phyloP scores from a whole-genome alignment of 2,888 invertebrate genomes.

The Meiosimyza platycephala region DNA sequence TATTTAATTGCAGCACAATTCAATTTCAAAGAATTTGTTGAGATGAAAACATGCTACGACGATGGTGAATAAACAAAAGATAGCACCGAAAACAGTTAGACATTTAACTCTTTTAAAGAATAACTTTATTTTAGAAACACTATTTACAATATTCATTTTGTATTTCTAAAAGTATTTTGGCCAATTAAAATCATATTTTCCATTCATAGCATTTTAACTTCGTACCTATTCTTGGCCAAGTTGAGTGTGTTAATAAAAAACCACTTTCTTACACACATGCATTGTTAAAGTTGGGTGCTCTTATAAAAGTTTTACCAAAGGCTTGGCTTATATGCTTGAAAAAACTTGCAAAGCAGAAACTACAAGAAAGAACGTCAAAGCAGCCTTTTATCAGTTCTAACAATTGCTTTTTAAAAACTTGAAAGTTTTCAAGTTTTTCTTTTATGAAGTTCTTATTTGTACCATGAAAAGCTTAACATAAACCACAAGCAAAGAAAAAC shows the following conservation, averaged over 20 bases:
- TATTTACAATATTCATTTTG: too few relatives aligned
- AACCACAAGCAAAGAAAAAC: too few relatives aligned
- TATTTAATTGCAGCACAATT: too few relatives aligned
- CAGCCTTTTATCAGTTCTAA: slow-evolving; percentile 27
- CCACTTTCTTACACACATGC: slow-evolving; percentile 25
- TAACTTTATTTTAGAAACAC: too few relatives aligned
- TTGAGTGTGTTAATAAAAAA: slow-evolving; percentile 30
- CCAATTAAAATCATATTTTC: too few relatives aligned
- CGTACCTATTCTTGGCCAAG: slow-evolving; percentile 5
- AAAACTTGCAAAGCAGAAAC: not conserved
- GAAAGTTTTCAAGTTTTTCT: slow-evolving; percentile 19
- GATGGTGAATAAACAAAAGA: too few relatives aligned
- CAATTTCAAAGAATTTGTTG: too few relatives aligned
- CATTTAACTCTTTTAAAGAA: too few relatives aligned
- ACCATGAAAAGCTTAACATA: not conserved
- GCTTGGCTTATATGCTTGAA: not conserved
- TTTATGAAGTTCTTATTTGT: slow-evolving; percentile 16
- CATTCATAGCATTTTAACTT: too few relatives aligned
- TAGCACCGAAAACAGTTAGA: too few relatives aligned
- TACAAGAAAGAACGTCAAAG: slow-evolving; percentile 12
- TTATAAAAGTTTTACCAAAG: slow-evolving; percentile 18
- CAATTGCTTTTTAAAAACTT: slow-evolving; percentile 30
- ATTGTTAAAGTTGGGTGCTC: slow-evolving; percentile 18
- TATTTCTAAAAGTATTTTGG: too few relatives aligned
- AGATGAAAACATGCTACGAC: too few relatives aligned